Evolutionary conservation across 2,888 invertebrate species (phyloP), one percentile per base, ranked within the genome.

Genomic region (Oligia latruncula): DNA sequence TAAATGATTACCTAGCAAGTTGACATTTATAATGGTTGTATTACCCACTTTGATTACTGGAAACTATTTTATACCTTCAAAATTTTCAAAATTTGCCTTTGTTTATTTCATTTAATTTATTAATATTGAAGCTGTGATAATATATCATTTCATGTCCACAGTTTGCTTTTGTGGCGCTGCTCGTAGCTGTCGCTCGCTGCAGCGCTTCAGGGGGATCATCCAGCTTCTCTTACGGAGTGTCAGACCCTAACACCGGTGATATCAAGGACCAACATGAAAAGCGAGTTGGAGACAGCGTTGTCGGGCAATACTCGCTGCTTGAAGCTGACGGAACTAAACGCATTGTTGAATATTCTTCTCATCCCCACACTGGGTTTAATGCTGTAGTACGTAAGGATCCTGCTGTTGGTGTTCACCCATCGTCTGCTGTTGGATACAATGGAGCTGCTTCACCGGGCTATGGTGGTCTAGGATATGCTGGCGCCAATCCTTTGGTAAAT

Each of bases 201-300:
- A 95, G 95, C 62, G 88, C 85, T 15, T 88, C 86, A 52, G 91
- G 91, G 2, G 93, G 91, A 77, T 90, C 92, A 88, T 93, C 93
- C 68, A 94, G 94, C 84, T 95, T 95, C 87, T 94, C 95, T 4
- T 95, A 95, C 76, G 95, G 94, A 71, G 95, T 95, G 20, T 92
- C 94, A 80, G 95, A 95, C 82, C 95, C 94, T 6, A 92, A 93
- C 89, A 95, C 95, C 20, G 95, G 95, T 71, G 95, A 95, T 77
- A 89, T 94, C 62, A 95, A 95, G 74, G 93, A 93, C 80, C 97
- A 97, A 90, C 97, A 97, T 71, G 97, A 97, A 93, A 97, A 96
- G 20, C 96, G 97, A 49, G 96, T 96, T 73, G 97, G 97, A 35
- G 97, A 97, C 92, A 97, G 96, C 81, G 97, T 97, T n/a, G 97